Evolutionary conservation across 2,797 vertebrate genomes (phyloP), one percentile per base, ranked within the genome.

Genomic region (Pantherophis alleghaniensis): DNA sequence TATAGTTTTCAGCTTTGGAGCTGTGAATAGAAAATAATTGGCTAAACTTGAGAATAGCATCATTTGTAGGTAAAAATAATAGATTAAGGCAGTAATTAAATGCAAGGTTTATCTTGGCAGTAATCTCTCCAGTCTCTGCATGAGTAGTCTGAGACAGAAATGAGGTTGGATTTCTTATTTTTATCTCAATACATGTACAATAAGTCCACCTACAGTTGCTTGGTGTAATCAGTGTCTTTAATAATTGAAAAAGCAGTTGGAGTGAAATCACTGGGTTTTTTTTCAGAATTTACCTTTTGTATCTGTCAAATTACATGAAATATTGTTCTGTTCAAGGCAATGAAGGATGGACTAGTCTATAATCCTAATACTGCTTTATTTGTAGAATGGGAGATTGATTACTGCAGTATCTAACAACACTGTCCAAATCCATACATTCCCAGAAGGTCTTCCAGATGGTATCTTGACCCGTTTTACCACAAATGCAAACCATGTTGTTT

Each of bases 391-490:
- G 6, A 99, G 97, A 94, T 96, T 99, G 95, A 98, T 99, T 93
- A 99, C 99, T 0, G 99, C 99, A 0, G 98, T 98, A 87, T 99
- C 99, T 28, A 99, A 99, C 97, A 99, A 99, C 95, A 98, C 98
- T 0, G 97, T 99, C 93, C 99, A 99, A 98, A 97, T 99, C 42
- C 98, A 99, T 96, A 99, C 99, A 0, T 99, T 99, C 92, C 99
- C 99, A 0, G 98, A 99, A 1, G 99, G 99, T 7, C 97, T 98
- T 89, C 99, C 99, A 0, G 99, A 99, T 83, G 99, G 99, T 51
- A 99, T 99, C 96, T 97, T 99, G 91, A 99, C 99, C 7, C 98
- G 99, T 42, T 99, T 99, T 97, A 99, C 99, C 90, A 98, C 97
- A 92, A 98, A 98, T 47, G 99, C 98, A 95, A 99, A 99, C 79